Percentiles rank a stretch among this genome's conserved stretches.
phyloP scores from a whole-genome alignment of 2,113 vertebrate genomes.

The Dipodomys ordii region DNA sequence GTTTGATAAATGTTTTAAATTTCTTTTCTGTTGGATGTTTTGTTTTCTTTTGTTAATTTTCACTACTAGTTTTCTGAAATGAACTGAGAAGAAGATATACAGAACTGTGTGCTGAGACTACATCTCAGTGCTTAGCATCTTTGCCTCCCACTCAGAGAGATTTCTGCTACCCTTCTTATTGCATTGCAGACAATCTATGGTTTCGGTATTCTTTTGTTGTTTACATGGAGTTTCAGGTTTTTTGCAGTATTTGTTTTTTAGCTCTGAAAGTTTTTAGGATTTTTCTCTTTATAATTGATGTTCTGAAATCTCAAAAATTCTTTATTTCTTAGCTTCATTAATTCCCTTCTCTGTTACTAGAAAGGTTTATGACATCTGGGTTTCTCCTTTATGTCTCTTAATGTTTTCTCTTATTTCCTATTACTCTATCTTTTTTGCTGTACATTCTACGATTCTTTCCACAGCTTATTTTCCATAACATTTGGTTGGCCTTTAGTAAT shows the following conservation, averaged over 20 bases:
- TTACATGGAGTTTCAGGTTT: not conserved
- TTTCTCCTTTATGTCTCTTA: not conserved
- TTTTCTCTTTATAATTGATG: conserved; percentile 12
- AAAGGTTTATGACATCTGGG: not conserved
- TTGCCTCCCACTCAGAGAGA: not conserved
- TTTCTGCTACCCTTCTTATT: not conserved
- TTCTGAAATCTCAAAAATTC: not conserved
- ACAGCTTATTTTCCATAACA: not conserved
- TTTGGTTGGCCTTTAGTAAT: not conserved
- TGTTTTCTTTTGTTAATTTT: not conserved
- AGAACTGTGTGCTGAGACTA: not conserved
- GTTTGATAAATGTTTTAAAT: conserved; percentile 9
- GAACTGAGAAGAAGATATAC: not conserved
- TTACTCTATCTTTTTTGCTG: not conserved
- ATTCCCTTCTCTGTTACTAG: not conserved
- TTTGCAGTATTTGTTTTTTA: not conserved
- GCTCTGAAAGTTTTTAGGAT: not conserved
- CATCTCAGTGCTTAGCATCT: not conserved
- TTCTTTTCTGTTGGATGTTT: not conserved
- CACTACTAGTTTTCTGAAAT: not conserved
- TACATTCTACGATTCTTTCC: not conserved
- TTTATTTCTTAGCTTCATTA: not conserved
- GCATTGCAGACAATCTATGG: not conserved
- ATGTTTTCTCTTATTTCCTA: not conserved
- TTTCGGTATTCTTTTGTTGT: not conserved